Percentiles rank a stretch among this genome's conserved stretches.
These are phyloP conservation scores for Otus sunia DNA, from an alignment of 2,113 vertebrate species.

Conservation along the genomic window DNA sequence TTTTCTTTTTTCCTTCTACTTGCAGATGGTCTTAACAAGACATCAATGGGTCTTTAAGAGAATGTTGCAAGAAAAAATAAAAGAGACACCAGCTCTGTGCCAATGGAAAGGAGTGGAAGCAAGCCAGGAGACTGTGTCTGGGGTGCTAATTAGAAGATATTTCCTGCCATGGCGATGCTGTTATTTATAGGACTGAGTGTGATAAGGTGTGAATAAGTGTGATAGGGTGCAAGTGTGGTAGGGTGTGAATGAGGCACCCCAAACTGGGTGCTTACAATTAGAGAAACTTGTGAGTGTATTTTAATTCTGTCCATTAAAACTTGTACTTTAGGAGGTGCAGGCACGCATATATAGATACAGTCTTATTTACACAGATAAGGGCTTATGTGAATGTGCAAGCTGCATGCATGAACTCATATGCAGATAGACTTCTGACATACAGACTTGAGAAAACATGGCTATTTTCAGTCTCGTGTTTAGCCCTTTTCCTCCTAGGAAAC, in stretches of 20 bases:
- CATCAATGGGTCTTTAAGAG: neutral
- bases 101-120: slow-evolving; percentile 10
- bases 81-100: neutral
- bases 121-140: slow-evolving; percentile 15
- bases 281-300: neutral
- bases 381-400: neutral
- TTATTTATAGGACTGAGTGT: slow-evolving; percentile 19
- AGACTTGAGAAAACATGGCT: neutral
- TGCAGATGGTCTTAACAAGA: neutral
- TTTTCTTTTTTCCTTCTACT: neutral
- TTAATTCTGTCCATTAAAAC: neutral
- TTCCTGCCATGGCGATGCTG: neutral
- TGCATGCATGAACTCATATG: neutral
- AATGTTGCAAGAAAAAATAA: neutral
- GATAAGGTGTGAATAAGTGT: neutral
- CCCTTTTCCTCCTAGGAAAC: neutral
- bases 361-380: neutral
- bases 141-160: slow-evolving; percentile 50
- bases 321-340: neutral
- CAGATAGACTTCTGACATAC: neutral
- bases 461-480: neutral
- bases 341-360: neutral
- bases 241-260: neutral
- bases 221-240: neutral
- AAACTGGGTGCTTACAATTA: neutral